Percentiles rank a stretch among this genome's conserved stretches.
These are phyloP conservation scores for Anniella stebbinsi DNA, from an alignment of 2,797 vertebrate genomes.

Conservation along the genomic window DNA sequence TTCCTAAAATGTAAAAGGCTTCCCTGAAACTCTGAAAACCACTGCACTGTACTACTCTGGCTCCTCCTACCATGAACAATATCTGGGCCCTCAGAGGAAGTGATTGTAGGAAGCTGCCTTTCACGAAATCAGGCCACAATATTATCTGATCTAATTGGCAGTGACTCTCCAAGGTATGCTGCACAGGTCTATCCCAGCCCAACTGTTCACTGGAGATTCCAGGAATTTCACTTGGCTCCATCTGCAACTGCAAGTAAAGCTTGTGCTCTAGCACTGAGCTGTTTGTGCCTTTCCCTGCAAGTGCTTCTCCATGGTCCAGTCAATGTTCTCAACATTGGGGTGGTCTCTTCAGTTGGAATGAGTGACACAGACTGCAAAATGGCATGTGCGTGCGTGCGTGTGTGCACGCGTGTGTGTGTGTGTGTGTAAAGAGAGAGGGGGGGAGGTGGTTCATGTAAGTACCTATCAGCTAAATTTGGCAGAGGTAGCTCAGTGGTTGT, in stretches of 20 bases:
- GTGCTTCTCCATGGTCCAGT: not conserved
- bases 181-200: too few species aligned
- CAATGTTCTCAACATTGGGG: not conserved
- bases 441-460: constrained; percentile 18
- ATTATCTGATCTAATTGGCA: too few species aligned
- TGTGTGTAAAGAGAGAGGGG: not conserved
- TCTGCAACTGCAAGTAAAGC: not conserved
- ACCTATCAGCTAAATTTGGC: not conserved
- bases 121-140: not conserved
- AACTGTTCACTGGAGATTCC: not conserved
- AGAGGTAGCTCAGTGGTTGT: not conserved
- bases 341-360: not conserved
- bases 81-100: too few species aligned
- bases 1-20: not conserved
- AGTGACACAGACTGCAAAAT: not conserved
- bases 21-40: too few species aligned
- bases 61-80: too few species aligned
- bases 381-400: too few species aligned
- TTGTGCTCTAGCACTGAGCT: not conserved
- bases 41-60: too few species aligned
- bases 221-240: not conserved
- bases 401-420: too few species aligned
- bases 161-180: too few species aligned
- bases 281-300: too few species aligned
- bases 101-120: not conserved